Conservation (phyloP, 2,888 invertebrate species). For the Agapetus fuscipes region DNA sequence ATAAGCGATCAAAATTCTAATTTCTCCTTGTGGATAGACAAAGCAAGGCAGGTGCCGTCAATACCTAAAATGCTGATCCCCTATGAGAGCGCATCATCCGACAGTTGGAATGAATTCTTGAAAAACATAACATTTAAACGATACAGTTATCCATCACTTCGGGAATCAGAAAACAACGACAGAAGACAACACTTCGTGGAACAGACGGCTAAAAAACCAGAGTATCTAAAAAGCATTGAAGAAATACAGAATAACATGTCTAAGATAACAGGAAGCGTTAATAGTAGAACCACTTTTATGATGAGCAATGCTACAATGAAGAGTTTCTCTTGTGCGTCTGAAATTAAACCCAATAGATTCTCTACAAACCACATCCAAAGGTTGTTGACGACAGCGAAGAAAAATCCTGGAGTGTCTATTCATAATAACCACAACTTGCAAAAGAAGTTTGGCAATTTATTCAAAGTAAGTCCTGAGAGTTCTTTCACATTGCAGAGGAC, state of each 20-base stretch:
- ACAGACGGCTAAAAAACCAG: slow-evolving; percentile 3
- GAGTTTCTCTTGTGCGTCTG: slow-evolving; percentile 1
- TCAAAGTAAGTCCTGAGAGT: slow-evolving; percentile 7
- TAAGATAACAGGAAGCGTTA: slow-evolving; percentile 8
- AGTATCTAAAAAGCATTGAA: slow-evolving; percentile 11
- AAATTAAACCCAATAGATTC: slow-evolving; percentile 5
- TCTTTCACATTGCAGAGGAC: slow-evolving; percentile 8
- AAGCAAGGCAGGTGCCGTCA: slow-evolving; percentile 7
- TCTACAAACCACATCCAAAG: slow-evolving; percentile 8
- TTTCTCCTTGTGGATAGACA: too few relatives aligned
- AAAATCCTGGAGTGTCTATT: slow-evolving; percentile 3
- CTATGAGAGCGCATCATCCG: neutral
- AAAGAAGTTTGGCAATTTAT: slow-evolving; percentile 11
- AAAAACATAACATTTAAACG: too few relatives aligned
- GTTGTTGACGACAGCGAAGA: slow-evolving; percentile 10
- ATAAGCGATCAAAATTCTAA: too few relatives aligned
- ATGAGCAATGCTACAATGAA: slow-evolving; percentile 7
- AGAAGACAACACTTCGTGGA: neutral
- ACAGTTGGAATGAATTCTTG: neutral
- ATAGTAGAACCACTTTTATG: slow-evolving; percentile 5
- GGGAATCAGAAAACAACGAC: too few relatives aligned
- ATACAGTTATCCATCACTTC: too few relatives aligned
- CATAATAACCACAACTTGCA: slow-evolving; percentile 1
- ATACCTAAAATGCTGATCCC: slow-evolving; percentile 1
- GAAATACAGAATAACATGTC: slow-evolving; percentile 13